Evolutionary conservation across 1,140 invertebrate genomes (phyloP), one percentile per base, ranked within the genome.

Genomic region (Drosophila littoralis): DNA sequence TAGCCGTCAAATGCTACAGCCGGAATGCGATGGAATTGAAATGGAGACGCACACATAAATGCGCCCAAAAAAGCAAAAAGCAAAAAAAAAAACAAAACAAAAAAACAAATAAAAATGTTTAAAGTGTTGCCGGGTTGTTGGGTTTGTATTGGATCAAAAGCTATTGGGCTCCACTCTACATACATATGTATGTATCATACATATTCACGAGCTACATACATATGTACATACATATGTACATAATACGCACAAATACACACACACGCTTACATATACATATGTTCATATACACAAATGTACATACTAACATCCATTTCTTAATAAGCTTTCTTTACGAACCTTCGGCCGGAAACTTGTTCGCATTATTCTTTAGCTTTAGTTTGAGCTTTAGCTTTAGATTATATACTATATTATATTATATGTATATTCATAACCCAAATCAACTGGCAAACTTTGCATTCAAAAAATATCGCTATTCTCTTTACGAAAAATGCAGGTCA

Each of bases 1-100:
- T 22, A 43, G 46, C 22, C 61, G 42, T 57, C 45, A 63, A 64
- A 57, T 40, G 52, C 9, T 12, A 35, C 9, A 33, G 40, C 46
- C 7, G 63, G 63, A 51, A 60, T 46, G 70, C 45, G 42, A 50
- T 36, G 68, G 59, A 75, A 75, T 58, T 60, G 73, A 52, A 75
- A 71, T 54, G 13, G 40, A 43, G 32, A 64, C 15, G 10, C 10
- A 51, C 13, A 54, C 33, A 35, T 6, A 66, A 48, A 48, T 51
- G 22, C 22, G 36, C 13, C 28, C 10, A 12, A 64, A 64, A 12
- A 64, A 64, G 42, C 51, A 36, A 51, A 48, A 12, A 60, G 13
- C 48, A 40, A 48, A 50, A 17, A 58, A 17, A 12, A 15, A 58
- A 57, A 57, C 12, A 59, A 7, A 35, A 46, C 61, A 36, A 5